Conservation (phyloP, 2,888 invertebrate genomes). For the Smittia sp. region DNA sequence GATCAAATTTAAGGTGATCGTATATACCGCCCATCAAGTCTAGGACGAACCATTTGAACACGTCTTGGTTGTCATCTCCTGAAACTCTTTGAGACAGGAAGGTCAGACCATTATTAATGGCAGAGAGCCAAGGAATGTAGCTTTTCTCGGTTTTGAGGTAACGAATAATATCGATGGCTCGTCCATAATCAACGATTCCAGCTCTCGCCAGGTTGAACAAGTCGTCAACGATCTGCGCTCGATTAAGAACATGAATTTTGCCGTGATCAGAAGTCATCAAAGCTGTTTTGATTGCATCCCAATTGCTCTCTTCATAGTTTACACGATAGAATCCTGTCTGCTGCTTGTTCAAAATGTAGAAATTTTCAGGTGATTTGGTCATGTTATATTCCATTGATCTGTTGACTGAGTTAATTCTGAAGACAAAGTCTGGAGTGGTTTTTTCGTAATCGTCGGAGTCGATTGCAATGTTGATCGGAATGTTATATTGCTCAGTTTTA, state of each 20-base stretch:
- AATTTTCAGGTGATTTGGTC: background rate
- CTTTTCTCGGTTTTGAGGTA: slow-evolving; percentile 68
- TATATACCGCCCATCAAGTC: slow-evolving; percentile 55
- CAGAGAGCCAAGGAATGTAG: slow-evolving; percentile 76
- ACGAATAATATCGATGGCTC: slow-evolving; percentile 63
- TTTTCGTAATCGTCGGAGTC: slow-evolving; percentile 3
- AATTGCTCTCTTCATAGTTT: slow-evolving; percentile 62
- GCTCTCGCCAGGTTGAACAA: slow-evolving; percentile 70
- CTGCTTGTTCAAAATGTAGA: slow-evolving; percentile 25
- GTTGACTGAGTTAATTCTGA: background rate
- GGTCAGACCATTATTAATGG: slow-evolving; percentile 46
- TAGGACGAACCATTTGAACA: slow-evolving; percentile 53
- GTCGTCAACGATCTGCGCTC: slow-evolving; percentile 75
- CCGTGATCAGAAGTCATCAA: slow-evolving; percentile 53
- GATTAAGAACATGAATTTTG: slow-evolving; percentile 63
- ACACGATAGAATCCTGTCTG: slow-evolving; percentile 63
- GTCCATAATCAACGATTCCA: slow-evolving; percentile 59
- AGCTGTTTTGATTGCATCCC: slow-evolving; percentile 56
- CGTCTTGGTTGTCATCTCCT: background rate
- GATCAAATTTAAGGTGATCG: slow-evolving; percentile 55
- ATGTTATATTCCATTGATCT: background rate
- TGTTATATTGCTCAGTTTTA: slow-evolving; percentile 19
- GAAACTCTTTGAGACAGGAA: slow-evolving; percentile 21
- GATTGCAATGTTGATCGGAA: slow-evolving; percentile 21
- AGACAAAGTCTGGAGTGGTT: background rate